These are phyloP conservation scores for Anagyrus pseudococci DNA, from an alignment of 2,888 invertebrate species.

Conservation along the genomic window DNA sequence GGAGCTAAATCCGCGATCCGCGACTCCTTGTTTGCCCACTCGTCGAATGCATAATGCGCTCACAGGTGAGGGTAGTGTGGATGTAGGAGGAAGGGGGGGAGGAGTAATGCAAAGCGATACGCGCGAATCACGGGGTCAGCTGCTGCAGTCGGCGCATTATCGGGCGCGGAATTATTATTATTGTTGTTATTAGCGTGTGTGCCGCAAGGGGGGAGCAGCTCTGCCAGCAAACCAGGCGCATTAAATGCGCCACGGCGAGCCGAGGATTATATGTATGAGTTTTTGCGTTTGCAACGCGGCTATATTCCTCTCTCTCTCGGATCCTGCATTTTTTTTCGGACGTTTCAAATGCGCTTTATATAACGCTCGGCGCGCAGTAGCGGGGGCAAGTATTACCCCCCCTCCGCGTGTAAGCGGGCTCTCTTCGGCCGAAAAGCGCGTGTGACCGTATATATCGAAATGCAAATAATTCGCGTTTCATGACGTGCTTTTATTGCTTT, in stretches of 20 bases:
- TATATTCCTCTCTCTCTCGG: background rate
- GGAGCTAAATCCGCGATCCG: background rate
- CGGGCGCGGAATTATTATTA: slow-evolving; percentile 7
- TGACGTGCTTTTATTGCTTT: background rate
- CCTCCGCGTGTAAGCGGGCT: too few species aligned
- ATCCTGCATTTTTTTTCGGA: too few species aligned
- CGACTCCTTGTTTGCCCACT: slow-evolving; percentile 54
- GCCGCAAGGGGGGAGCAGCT: background rate
- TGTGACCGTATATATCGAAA: background rate
- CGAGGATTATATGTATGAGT: slow-evolving; percentile 11
- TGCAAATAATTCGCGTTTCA: background rate
- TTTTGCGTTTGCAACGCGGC: slow-evolving; percentile 6
- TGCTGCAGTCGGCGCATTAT: background rate
- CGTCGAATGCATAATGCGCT: slow-evolving; percentile 52
- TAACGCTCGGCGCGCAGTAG: too few species aligned
- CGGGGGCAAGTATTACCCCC: too few species aligned
- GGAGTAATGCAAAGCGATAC: background rate
- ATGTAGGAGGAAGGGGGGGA: too few species aligned
- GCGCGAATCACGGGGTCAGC: background rate
- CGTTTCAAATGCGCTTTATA: background rate
- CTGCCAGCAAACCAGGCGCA: background rate
- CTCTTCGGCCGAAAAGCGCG: too few species aligned
- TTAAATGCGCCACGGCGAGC: slow-evolving; percentile 13
- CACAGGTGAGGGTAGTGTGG: slow-evolving; percentile 28
- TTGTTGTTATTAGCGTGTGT: slow-evolving; percentile 1